Evolutionary conservation across 2,797 vertebrate genomes (phyloP).

Genomic region (Coreius guichenoti): DNA sequence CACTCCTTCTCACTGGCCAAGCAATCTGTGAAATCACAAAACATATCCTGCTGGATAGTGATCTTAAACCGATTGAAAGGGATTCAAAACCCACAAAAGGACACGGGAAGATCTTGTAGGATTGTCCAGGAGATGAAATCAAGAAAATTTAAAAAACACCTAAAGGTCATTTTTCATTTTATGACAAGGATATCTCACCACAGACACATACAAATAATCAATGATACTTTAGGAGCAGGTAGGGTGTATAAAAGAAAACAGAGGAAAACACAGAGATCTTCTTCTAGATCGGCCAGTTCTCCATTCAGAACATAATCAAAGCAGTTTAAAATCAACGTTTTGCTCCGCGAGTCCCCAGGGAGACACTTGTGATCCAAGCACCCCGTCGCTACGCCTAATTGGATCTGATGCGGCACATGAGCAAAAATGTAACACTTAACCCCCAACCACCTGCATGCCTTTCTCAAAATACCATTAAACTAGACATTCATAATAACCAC

Average conservation of each 20-base stretch:
- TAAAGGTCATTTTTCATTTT: neutral
- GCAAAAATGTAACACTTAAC: conserved; percentile 49
- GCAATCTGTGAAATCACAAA: conserved; percentile 35
- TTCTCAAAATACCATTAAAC: conserved; percentile 12
- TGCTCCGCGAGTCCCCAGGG: conserved; percentile 34
- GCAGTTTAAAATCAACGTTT: conserved; percentile 40
- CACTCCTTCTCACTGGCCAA: conserved; percentile 1
- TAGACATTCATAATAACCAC: conserved; percentile 5
- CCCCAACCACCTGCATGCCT: conserved; percentile 42
- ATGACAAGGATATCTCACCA: neutral
- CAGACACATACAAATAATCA: neutral
- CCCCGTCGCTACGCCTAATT: conserved; percentile 67
- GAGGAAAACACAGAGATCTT: conserved; percentile 1
- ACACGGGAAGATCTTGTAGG: neutral
- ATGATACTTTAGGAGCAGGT: neutral
- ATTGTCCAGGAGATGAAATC: neutral
- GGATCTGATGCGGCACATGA: conserved; percentile 62
- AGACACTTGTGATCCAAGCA: conserved; percentile 58
- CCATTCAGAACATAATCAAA: conserved; percentile 23
- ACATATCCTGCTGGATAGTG: conserved; percentile 29
- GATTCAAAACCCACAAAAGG: conserved; percentile 33
- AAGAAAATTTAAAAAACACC: conserved; percentile 1
- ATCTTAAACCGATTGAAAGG: conserved; percentile 46
- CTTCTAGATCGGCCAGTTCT: conserved; percentile 2
- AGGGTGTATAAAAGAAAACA: neutral